Evolutionary conservation across 37 sponge, comb jelly and placozoan genomes (phyloP).

Genomic region (Ephydatia muelleri): DNA sequence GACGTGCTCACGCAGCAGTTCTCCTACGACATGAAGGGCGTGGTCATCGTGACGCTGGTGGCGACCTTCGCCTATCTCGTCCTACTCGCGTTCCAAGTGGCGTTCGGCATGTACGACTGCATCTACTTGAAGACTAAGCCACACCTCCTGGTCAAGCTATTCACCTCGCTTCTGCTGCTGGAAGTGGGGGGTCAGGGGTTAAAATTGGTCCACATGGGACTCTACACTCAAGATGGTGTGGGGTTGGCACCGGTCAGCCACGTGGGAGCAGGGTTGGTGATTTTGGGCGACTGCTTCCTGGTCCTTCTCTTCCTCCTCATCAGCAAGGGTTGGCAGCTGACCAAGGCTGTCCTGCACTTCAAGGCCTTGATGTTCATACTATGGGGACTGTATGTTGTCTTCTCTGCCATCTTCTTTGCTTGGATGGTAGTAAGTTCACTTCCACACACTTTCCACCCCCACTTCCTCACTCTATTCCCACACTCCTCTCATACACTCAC

Average conservation of each 20-base stretch:
- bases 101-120: constrained; percentile 19
- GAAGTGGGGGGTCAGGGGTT: constrained; percentile 17
- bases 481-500: background rate
- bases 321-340: constrained; percentile 72
- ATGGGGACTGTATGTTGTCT: constrained; percentile 49
- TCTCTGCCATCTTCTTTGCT: constrained; percentile 37
- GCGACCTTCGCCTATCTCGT: constrained; percentile 36
- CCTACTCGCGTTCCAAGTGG: constrained; percentile 37
- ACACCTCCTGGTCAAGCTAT: constrained; percentile 41
- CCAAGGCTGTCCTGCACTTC: constrained; percentile 37
- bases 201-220: constrained; percentile 39
- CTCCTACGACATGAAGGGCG: constrained; percentile 46
- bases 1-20: constrained; percentile 60
- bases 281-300: constrained; percentile 63
- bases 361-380: constrained; percentile 31
- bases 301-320: constrained; percentile 68
- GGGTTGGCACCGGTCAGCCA: constrained; percentile 29
- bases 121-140: background rate
- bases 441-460: too few relatives aligned
- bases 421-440: constrained; percentile 50
- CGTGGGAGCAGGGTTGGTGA: constrained; percentile 36
- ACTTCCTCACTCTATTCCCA: too few relatives aligned
- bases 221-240: constrained; percentile 56
- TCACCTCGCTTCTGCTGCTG: constrained; percentile 37
- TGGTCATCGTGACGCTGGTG: constrained; percentile 26